Base-by-base conservation (phyloP, 2,888 invertebrate genomes). In the Eilema depressum region DNA sequence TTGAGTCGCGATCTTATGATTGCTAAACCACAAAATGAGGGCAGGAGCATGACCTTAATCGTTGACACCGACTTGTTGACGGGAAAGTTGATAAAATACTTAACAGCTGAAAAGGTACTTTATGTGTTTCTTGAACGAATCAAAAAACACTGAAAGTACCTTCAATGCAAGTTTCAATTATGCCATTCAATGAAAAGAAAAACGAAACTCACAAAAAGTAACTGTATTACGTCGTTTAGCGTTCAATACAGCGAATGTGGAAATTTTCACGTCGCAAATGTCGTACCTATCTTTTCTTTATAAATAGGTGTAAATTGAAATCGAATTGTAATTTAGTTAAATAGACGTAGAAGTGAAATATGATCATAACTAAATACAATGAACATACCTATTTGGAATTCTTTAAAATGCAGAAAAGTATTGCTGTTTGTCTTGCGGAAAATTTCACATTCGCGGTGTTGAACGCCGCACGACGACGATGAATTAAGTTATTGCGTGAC, bases 41-140 rank as follows among this genome's bases (percentile, higher is more conserved):
- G 53, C 62, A 57, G 25, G 25, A 53, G 20, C 59, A 64, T 25
- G 30, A 63, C 47, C 25, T 60, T 65, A 65, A 64, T 68, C 17
- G 59, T 37, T 7, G 7, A n/a, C 26, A 56, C 20, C 25, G 26
- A 25, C 26, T 68, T 68, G 12, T 23, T 62, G 33, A 62, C 61
- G 61, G 20, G 25, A 25, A 62, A 61, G 56, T 25, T 41, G 37
- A 30, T 20, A 7, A 60, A 61, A 28, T 12, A 47, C 4, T 47
- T 47, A 61, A 20, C 28, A 30, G 3, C 1, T n/a, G 28, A 23
- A 41, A 60, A n/a, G n/a, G n/a, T n/a, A n/a, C n/a, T n/a, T n/a
- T n/a, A n/a, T n/a, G n/a, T n/a, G n/a, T n/a, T 25, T 41, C 41
- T 0, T 10, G n/a, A n/a, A n/a, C n/a, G n/a, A n/a, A n/a, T 1